Evolutionary conservation across 2,113 vertebrate genomes (phyloP), one percentile per base, ranked within the genome.

Genomic region (Pontoporia blainvillei): DNA sequence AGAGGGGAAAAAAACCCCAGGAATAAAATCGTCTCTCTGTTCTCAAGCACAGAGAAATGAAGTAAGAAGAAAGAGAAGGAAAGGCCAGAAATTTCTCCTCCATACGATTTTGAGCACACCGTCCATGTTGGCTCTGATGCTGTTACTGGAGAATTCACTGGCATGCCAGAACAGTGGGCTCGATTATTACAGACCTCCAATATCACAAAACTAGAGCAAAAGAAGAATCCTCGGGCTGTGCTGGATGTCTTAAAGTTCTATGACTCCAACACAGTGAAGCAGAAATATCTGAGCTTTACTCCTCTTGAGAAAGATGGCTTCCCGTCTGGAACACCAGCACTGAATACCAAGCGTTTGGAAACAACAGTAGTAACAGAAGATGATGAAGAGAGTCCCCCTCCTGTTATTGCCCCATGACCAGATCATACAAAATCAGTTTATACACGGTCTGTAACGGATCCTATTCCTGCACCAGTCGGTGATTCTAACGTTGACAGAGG

Each of bases 131-230:
- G 99, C 69, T 99, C 99, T 79, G 99, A 99, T 97, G 99, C 99
- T 73, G 99, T 99, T 83, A 99, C 99, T n/a, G 99, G 99, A 94
- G 99, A 99, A 98, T 99, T 99, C 97, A 99, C 99, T 96, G 99
- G 99, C 87, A 99, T 99, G 99, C 99, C 99, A 69, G 99, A 99
- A 97, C 99, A 99, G 85, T 99, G 99, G 99, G 99, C 99, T 96
- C 98, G 99, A 73, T 98, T 99, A 88, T 98, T 99, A 89, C 99
- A 99, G 98, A 99, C 99, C 67, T 99, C 99, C 97, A 99, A 99
- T 98, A 99, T 99, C 98, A 99, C 99, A 31, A 99, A 99, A 98
- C 99, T 99, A 34, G 99, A 99, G 98, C 99, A 99, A 98, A 99
- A 99, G 99, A 99, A 99, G 95, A 99, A 99, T 96, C 99, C 99